phyloP scores from a whole-genome alignment of 1,140 invertebrate genomes.

The Papilio xuthus region DNA sequence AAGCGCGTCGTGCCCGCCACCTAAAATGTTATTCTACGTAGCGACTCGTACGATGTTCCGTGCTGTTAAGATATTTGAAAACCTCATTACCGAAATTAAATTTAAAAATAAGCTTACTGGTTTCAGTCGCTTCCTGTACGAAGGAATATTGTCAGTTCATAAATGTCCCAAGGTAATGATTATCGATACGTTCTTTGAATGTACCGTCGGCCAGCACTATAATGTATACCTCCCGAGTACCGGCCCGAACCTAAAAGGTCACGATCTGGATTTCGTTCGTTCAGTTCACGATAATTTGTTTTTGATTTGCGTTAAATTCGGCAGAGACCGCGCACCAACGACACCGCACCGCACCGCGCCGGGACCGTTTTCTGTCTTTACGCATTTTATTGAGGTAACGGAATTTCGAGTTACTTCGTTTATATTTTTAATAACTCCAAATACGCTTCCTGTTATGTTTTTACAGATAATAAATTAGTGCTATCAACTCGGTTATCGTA shows the following conservation, averaged over 20 bases:
- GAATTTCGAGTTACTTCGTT: background rate
- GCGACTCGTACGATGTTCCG: no score
- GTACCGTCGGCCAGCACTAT: background rate
- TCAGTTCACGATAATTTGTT: conserved; percentile 29
- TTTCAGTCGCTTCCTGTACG: no score
- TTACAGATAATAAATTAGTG: background rate
- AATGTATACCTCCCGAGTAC: background rate
- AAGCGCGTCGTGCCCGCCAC: no score
- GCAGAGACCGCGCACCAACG: background rate
- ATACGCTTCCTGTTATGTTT: conserved; percentile 21
- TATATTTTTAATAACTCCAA: conserved; percentile 9
- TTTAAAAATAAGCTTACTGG: no score
- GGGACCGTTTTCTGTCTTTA: conserved; percentile 6
- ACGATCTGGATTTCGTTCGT: conserved; percentile 42
- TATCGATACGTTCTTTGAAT: background rate
- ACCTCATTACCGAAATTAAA: no score
- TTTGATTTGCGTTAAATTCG: conserved; percentile 40
- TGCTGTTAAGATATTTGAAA: no score
- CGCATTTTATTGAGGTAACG: background rate
- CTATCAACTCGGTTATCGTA: background rate
- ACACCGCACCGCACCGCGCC: background rate
- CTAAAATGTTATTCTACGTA: no score
- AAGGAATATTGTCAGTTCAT: no score
- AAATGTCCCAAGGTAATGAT: no score
- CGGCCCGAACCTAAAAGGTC: conserved; percentile 48